Percentiles rank a stretch among this genome's conserved stretches.
These are phyloP conservation scores for Cochlearius cochlearius DNA, from an alignment of 2,113 vertebrate species.

Conservation along the genomic window DNA sequence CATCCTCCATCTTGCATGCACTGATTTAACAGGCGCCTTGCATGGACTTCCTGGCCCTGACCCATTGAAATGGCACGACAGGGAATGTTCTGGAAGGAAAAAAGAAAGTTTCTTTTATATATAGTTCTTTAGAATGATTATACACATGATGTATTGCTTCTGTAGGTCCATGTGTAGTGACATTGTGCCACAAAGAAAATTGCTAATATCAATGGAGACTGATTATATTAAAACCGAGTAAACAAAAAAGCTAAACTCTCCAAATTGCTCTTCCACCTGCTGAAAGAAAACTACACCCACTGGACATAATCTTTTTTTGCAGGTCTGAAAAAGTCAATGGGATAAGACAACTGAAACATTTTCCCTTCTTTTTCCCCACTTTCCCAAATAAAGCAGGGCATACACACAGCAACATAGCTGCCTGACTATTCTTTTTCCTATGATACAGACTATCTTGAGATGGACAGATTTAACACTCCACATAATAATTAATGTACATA, in stretches of 20 bases:
- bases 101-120: neutral
- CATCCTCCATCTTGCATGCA: constrained; percentile 84
- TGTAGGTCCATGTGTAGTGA: neutral
- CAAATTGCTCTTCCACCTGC: neutral
- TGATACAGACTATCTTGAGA: neutral
- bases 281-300: neutral
- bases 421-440: neutral
- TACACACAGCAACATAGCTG: neutral
- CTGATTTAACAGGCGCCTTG: constrained; percentile 77
- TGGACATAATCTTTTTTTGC: neutral
- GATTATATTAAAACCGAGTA: neutral
- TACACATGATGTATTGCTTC: neutral
- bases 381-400: neutral
- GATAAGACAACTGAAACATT: neutral
- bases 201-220: neutral
- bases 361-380: neutral
- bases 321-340: neutral
- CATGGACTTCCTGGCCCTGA: constrained; percentile 85
- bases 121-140: neutral
- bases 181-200: neutral
- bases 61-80: constrained; percentile 85
- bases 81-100: constrained; percentile 66
- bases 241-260: neutral
- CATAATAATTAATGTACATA: neutral
- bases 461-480: neutral